These are phyloP conservation scores for Eupsilia transversa DNA, from an alignment of 2,888 invertebrate genomes.

Conservation along the genomic window DNA sequence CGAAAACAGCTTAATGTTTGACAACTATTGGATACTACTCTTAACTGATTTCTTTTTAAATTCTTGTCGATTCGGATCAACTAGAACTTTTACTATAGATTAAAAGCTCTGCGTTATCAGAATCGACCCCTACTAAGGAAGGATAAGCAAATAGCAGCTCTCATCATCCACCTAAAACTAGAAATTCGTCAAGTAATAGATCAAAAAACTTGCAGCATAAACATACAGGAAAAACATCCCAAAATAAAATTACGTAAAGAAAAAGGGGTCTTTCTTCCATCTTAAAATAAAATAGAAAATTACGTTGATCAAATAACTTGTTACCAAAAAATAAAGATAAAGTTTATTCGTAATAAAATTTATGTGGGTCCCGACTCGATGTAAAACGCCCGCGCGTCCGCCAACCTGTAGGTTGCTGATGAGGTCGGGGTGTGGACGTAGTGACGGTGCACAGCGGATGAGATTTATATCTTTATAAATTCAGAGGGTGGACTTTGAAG, in stretches of 20 bases:
- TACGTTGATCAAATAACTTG: constrained; percentile 63
- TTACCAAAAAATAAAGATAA: constrained; percentile 63
- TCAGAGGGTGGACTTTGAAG: no score
- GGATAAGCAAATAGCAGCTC: not conserved
- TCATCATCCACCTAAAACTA: not conserved
- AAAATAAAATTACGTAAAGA: not conserved
- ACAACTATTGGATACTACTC: not conserved
- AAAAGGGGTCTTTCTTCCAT: constrained; percentile 21
- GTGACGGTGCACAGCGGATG: not conserved
- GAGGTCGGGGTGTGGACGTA: constrained; percentile 17
- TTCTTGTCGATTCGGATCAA: not conserved
- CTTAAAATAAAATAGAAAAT: constrained; percentile 49
- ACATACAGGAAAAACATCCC: not conserved
- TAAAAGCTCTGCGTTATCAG: no score
- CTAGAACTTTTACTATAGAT: not conserved
- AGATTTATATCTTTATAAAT: not conserved
- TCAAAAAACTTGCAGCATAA: not conserved
- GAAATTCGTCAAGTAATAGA: not conserved
- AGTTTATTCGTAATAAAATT: constrained; percentile 61
- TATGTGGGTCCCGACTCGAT: constrained; percentile 38
- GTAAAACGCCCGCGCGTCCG: constrained; percentile 28
- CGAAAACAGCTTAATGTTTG: not conserved
- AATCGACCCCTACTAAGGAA: no score
- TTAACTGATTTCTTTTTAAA: not conserved
- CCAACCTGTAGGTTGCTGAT: constrained; percentile 47